Evolutionary conservation across 1,140 invertebrate genomes (phyloP).

Genomic region (Melitaea cinxia): DNA sequence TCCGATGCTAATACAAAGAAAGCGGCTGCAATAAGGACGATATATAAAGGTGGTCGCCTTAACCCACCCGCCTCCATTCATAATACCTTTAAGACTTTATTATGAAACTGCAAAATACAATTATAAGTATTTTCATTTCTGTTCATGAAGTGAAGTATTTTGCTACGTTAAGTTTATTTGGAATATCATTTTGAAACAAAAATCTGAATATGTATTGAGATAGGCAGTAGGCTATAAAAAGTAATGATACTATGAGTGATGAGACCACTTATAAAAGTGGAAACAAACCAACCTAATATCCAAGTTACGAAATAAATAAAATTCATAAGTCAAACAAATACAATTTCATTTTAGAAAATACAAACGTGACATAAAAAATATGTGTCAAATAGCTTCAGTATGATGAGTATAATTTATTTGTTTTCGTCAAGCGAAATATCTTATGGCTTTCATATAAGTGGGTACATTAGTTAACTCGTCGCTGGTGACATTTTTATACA

Average conservation of each 20-base stretch:
- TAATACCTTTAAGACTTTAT: no score
- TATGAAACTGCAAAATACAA: no score
- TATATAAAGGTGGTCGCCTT: not conserved
- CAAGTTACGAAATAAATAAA: not conserved
- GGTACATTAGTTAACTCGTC: not conserved
- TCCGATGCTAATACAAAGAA: not conserved
- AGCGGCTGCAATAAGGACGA: not conserved
- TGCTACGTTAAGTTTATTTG: no score
- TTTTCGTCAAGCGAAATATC: not conserved
- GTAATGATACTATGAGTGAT: no score
- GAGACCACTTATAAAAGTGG: not conserved
- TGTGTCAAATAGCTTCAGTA: not conserved
- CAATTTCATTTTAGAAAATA: not conserved
- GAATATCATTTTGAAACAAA: no score
- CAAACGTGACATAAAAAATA: not conserved
- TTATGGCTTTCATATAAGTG: not conserved
- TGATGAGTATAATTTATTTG: not conserved
- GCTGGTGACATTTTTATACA: not conserved
- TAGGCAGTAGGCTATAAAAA: no score
- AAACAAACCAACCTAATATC: not conserved
- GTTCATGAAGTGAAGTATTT: no score
- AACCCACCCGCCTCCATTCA: no score
- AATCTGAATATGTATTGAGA: no score
- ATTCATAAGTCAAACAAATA: not conserved
- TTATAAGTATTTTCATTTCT: no score